These are phyloP conservation scores for Dermochelys coriacea DNA, from an alignment of 2,797 vertebrate genomes.

Conservation along the genomic window DNA sequence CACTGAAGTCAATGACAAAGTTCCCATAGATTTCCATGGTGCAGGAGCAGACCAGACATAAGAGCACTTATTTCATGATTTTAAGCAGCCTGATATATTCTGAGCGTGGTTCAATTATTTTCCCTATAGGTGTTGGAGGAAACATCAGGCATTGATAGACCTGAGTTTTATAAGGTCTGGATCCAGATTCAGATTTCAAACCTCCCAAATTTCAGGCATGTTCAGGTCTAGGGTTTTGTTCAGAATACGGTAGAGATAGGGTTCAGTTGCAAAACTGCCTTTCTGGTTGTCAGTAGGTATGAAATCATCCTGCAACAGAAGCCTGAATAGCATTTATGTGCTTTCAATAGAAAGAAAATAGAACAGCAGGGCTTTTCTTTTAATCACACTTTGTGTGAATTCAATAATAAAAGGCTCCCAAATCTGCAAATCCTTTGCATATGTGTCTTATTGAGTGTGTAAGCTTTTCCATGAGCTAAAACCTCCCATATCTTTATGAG, in stretches of 20 bases:
- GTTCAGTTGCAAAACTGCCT: not conserved
- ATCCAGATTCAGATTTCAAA: not conserved
- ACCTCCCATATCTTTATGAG: not conserved
- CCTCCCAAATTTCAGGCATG: not conserved
- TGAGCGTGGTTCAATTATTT: fast-evolving
- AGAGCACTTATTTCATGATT: not conserved
- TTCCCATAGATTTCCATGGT: not conserved
- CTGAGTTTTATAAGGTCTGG: not conserved
- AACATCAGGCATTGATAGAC: not conserved
- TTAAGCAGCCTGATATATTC: not conserved
- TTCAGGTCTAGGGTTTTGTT: not conserved
- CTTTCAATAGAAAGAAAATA: not conserved
- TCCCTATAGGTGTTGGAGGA: not conserved
- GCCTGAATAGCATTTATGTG: fast-evolving
- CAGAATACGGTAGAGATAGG: not conserved
- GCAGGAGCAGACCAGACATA: too few relatives aligned
- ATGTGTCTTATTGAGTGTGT: not conserved
- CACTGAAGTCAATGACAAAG: not conserved
- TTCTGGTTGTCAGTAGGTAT: fast-evolving
- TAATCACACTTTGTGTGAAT: fast-evolving
- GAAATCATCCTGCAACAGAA: fast-evolving
- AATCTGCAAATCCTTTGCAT: not conserved
- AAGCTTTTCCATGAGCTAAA: not conserved
- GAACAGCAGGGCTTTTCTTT: fast-evolving
- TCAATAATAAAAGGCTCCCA: not conserved